Conservation (phyloP, 2,797 vertebrate genomes). For the Streptopelia turtur region DNA sequence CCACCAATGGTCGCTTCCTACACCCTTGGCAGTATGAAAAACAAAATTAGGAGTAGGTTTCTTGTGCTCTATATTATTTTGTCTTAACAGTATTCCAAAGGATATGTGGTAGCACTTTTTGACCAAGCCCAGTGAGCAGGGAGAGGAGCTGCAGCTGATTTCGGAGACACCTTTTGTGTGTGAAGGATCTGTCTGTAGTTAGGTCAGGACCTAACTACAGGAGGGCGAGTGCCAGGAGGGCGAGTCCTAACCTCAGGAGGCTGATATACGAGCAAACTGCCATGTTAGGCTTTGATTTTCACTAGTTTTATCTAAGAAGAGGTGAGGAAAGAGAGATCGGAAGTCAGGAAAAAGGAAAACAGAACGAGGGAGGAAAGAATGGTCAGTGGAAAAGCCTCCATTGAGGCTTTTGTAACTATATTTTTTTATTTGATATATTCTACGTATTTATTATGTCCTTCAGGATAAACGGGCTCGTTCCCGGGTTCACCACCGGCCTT, state of each 20-base stretch:
- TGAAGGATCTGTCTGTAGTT: conserved; percentile 75
- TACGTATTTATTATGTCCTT: conserved; percentile 76
- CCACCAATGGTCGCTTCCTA: conserved; percentile 1
- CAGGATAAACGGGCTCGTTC: background rate
- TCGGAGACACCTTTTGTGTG: conserved; percentile 73
- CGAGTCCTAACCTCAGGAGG: background rate
- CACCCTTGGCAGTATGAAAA: conserved; percentile 59
- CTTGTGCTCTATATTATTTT: conserved; percentile 69
- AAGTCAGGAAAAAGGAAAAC: background rate
- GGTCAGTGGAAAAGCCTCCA: background rate
- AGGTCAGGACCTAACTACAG: too few species aligned
- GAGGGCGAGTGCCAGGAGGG: too few species aligned
- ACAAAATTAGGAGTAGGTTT: conserved; percentile 65
- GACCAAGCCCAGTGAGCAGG: conserved; percentile 62
- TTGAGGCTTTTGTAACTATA: conserved; percentile 71
- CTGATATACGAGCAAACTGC: background rate
- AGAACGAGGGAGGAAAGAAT: background rate
- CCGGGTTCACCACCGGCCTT: background rate
- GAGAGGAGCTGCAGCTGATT: conserved; percentile 66
- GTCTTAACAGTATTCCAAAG: conserved; percentile 77
- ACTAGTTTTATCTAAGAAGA: background rate
- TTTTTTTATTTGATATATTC: conserved; percentile 72
- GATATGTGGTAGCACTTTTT: conserved; percentile 67
- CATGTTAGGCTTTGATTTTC: background rate
- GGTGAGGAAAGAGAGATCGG: background rate